Conservation (phyloP, 2,113 vertebrate genomes). For the Scolopax mira region DNA sequence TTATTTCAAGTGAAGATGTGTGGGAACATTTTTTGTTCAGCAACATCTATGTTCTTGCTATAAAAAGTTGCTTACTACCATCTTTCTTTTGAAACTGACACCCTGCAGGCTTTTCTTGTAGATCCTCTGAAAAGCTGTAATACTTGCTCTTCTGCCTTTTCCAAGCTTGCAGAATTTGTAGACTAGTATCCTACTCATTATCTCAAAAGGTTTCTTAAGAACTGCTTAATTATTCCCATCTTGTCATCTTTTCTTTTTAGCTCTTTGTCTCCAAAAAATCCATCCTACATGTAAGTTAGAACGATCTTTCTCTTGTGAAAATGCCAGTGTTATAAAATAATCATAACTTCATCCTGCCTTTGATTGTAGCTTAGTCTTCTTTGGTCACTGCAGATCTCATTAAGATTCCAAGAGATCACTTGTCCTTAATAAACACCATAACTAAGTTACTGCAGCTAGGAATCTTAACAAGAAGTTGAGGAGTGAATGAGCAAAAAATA, state of each 20-base stretch:
- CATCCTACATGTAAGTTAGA: background rate
- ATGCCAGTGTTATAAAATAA: background rate
- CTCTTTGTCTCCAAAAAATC: background rate
- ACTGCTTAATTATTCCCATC: background rate
- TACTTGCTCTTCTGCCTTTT: background rate
- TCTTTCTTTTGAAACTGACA: background rate
- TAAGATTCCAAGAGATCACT: background rate
- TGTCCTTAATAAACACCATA: background rate
- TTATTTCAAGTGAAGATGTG: background rate
- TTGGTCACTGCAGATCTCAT: background rate
- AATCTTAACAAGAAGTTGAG: background rate
- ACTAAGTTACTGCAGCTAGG: background rate
- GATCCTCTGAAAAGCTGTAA: background rate
- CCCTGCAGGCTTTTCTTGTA: constrained; percentile 1
- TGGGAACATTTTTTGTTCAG: constrained; percentile 6
- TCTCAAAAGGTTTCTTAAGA: constrained; percentile 13
- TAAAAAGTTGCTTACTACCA: constrained; percentile 12
- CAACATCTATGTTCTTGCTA: background rate
- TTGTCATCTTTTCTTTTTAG: background rate
- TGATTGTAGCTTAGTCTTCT: background rate
- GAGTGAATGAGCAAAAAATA: background rate
- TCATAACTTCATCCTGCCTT: background rate
- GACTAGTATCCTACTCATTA: background rate
- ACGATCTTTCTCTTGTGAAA: background rate
- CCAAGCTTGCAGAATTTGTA: background rate